Evolutionary conservation across 2,113 vertebrate species (phyloP).

Genomic region (Perca fluviatilis): DNA sequence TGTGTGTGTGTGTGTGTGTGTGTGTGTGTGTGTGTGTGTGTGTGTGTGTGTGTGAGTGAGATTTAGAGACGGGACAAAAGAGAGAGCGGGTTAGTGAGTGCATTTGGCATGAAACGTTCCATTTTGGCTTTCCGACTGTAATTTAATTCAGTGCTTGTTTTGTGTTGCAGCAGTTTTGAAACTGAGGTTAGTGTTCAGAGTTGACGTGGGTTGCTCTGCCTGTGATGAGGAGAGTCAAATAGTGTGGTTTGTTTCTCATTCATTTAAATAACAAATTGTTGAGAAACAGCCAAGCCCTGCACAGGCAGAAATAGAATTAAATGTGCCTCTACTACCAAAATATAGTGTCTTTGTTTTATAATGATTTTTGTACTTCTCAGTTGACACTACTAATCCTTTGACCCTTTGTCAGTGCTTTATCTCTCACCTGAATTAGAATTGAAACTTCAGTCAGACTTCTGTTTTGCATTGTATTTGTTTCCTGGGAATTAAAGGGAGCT

Average conservation of each 20-base stretch:
- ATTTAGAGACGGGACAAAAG: background rate
- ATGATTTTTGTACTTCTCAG: background rate
- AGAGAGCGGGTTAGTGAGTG: conserved; percentile 16
- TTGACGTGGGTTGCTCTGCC: background rate
- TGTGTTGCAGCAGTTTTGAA: conserved; percentile 2
- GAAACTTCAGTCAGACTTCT: background rate
- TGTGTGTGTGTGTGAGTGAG: background rate
- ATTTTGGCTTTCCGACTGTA: conserved; percentile 1
- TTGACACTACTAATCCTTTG: background rate
- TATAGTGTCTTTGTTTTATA: background rate
- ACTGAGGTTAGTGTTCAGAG: background rate
- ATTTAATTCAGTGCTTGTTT: conserved; percentile 2
- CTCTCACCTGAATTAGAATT: too few species aligned
- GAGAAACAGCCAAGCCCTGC: background rate
- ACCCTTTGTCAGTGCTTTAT: too few species aligned
- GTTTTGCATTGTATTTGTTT: background rate
- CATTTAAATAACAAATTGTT: background rate
- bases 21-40: background rate
- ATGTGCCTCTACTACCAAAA: background rate
- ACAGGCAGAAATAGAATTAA: conserved; percentile 1
- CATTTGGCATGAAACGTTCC: conserved; percentile 34
- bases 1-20: background rate
- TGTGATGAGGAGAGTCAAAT: background rate
- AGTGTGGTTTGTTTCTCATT: background rate
- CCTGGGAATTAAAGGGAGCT: background rate